Percentiles rank a stretch among this genome's conserved stretches.
These are phyloP conservation scores for Habroteleia sp. DNA, from an alignment of 2,888 invertebrate species.

Conservation along the genomic window DNA sequence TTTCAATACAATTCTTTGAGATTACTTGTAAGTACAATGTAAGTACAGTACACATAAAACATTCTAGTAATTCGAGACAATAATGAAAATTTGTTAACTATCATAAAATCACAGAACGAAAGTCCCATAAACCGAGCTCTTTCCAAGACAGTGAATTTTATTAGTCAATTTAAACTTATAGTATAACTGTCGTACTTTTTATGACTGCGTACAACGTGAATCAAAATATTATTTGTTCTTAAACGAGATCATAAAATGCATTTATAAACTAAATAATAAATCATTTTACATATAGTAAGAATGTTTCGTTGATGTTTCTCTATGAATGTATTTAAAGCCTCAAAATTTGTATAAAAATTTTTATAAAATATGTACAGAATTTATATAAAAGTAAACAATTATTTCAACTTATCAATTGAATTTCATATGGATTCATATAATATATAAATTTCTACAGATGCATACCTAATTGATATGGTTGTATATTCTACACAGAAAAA, in stretches of 20 bases:
- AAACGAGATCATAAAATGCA: slow-evolving; percentile 15
- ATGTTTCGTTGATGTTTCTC: neutral
- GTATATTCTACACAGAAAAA: no score
- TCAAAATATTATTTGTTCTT: slow-evolving; percentile 7
- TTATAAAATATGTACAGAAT: no score
- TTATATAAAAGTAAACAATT: no score
- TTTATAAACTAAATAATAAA: slow-evolving; percentile 7
- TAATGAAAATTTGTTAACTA: slow-evolving; percentile 17
- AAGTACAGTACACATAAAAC: no score
- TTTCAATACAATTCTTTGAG: no score
- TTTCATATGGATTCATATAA: no score
- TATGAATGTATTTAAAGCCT: slow-evolving; percentile 1
- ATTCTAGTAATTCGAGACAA: slow-evolving; percentile 27
- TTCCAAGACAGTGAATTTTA: slow-evolving; percentile 14
- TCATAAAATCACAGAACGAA: slow-evolving; percentile 32
- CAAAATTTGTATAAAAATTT: no score
- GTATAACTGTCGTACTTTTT: slow-evolving; percentile 5
- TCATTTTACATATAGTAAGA: neutral
- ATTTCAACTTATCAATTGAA: no score
- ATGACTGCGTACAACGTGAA: slow-evolving; percentile 16
- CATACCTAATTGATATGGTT: no score
- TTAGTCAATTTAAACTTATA: neutral
- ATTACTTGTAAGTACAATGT: slow-evolving; percentile 27
- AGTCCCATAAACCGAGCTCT: slow-evolving; percentile 17
- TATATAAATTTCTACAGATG: no score